Percentiles rank a stretch among this genome's conserved stretches.
Conservation (phyloP, 2,797 vertebrate species). For the Pangasius djambal region DNA sequence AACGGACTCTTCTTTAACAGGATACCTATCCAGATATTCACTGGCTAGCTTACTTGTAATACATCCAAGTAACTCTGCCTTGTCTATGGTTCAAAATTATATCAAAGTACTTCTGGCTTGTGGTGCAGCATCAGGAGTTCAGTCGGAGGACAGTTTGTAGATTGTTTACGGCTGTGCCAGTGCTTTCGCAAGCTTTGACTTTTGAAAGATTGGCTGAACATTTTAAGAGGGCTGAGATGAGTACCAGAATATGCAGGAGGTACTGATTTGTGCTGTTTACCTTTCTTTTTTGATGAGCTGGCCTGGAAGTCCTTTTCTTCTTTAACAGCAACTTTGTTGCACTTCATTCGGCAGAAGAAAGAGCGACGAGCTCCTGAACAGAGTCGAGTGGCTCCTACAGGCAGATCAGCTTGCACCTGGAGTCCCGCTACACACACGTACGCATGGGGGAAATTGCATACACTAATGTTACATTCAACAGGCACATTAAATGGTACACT, state of each 20-base stretch:
- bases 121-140: neutral
- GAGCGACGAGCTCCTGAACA: slow-evolving; percentile 89
- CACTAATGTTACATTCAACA: neutral
- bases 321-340: slow-evolving; percentile 80
- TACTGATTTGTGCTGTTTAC: slow-evolving; percentile 66
- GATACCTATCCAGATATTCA: neutral
- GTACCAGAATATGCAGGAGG: neutral
- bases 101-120: neutral
- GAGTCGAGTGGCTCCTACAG: slow-evolving; percentile 75
- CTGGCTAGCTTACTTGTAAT: neutral
- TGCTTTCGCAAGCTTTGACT: neutral
- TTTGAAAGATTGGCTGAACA: neutral
- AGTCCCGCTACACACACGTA: slow-evolving; percentile 76
- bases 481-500: neutral
- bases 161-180: neutral
- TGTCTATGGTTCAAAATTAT: neutral
- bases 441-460: neutral
- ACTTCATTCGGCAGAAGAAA: slow-evolving; percentile 95
- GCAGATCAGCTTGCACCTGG: slow-evolving; percentile 86
- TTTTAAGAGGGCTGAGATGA: neutral
- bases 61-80: neutral
- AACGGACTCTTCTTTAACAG: neutral
- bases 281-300: slow-evolving; percentile 87
- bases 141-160: neutral
- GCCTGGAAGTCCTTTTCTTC: slow-evolving; percentile 81